phyloP scores from a whole-genome alignment of 2,888 invertebrate genomes.

The Drosophila rubida region DNA sequence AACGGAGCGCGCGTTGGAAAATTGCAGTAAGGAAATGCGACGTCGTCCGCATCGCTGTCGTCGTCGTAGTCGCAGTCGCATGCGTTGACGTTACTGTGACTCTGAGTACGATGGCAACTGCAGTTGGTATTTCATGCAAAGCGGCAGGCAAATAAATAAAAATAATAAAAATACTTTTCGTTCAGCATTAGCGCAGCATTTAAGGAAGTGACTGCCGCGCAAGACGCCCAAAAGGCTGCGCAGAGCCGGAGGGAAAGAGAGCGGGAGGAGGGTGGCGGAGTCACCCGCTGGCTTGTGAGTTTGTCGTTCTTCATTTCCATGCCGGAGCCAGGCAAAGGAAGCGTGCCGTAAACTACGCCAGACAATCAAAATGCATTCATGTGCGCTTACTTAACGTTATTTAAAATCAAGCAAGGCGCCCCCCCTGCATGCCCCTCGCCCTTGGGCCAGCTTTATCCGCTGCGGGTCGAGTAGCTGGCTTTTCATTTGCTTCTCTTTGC shows the following conservation, averaged over 20 bases:
- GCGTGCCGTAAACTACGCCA: constrained; percentile 72
- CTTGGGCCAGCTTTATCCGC: neutral
- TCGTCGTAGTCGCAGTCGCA: constrained; percentile 13
- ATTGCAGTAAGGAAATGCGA: constrained; percentile 77
- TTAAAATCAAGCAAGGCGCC: constrained; percentile 63
- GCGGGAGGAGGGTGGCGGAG: neutral
- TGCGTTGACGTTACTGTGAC: constrained; percentile 10
- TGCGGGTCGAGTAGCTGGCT: constrained; percentile 3
- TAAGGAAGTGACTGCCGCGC: constrained; percentile 64
- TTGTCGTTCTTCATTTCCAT: constrained; percentile 62
- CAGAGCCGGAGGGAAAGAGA: neutral
- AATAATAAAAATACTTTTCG: constrained; percentile 60
- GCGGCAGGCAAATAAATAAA: constrained; percentile 70
- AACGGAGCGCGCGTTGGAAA: constrained; percentile 61
- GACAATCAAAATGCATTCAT: constrained; percentile 81
- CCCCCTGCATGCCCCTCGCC: neutral
- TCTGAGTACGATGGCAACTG: constrained; percentile 20
- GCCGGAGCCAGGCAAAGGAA: constrained; percentile 48
- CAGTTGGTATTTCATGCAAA: constrained; percentile 67
- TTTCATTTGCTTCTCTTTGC: constrained; percentile 24
- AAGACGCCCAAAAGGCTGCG: constrained; percentile 27
- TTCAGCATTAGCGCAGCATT: constrained; percentile 72
- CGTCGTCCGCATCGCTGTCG: constrained; percentile 47
- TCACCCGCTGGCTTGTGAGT: constrained; percentile 38
- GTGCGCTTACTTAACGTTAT: constrained; percentile 76